Conservation (phyloP, 2,888 invertebrate genomes). For the Leptinotarsa haldemani region DNA sequence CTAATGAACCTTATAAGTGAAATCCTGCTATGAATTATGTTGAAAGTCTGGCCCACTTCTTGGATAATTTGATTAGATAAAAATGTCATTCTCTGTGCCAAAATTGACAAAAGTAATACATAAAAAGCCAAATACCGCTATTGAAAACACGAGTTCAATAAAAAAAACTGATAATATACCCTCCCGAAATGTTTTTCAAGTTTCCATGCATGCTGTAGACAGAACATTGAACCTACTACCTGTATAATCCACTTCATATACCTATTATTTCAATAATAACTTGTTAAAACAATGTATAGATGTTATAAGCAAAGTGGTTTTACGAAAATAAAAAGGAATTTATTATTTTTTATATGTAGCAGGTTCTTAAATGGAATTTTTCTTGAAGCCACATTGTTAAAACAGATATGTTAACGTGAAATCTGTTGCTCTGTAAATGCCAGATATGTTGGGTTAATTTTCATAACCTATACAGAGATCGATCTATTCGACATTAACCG, state of each 20-base stretch:
- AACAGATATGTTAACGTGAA: slow-evolving; percentile 29
- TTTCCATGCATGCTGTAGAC: slow-evolving; percentile 12
- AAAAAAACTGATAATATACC: neutral
- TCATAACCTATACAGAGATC: slow-evolving; percentile 30
- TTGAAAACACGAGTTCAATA: slow-evolving; percentile 2
- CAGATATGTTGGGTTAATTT: slow-evolving; percentile 36
- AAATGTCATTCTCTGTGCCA: slow-evolving; percentile 7
- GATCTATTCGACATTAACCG: neutral
- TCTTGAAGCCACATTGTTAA: slow-evolving; percentile 29
- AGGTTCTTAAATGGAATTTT: slow-evolving; percentile 19
- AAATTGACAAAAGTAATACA: neutral
- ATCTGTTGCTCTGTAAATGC: slow-evolving; percentile 44
- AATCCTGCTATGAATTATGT: no score
- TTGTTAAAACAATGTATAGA: slow-evolving; percentile 34
- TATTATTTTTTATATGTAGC: slow-evolving; percentile 35
- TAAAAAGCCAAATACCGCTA: neutral
- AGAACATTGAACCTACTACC: slow-evolving; percentile 10
- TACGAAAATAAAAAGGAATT: slow-evolving; percentile 15
- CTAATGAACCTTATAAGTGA: no score
- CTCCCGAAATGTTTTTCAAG: slow-evolving; percentile 2
- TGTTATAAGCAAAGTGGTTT: slow-evolving; percentile 31
- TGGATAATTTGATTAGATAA: neutral
- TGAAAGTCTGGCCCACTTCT: no score
- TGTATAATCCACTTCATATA: slow-evolving; percentile 15
- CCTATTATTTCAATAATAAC: slow-evolving; percentile 22